A percentile compares a stretch with the other conserved stretches of the same genome.
Evolutionary conservation across 1,140 invertebrate genomes (phyloP).

Genomic region (Dinoponera quadriceps): DNA sequence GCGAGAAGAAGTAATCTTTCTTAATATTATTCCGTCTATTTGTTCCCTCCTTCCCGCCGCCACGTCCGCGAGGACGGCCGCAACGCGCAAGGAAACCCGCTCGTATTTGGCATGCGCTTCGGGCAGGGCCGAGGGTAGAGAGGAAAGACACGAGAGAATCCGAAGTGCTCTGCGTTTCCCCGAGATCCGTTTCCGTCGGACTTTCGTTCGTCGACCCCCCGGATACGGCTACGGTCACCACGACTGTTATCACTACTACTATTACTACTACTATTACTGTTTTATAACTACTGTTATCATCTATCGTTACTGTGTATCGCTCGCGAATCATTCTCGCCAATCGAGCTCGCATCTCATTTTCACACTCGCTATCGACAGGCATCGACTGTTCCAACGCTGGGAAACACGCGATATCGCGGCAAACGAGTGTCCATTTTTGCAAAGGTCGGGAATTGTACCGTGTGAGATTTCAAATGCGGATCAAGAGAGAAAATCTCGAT

Average conservation of each 20-base stretch:
- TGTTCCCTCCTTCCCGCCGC: too few relatives aligned
- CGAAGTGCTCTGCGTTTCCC: constrained; percentile 9
- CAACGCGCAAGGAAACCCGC: neutral
- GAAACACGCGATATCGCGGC: neutral
- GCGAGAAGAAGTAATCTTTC: too few relatives aligned
- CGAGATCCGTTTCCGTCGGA: constrained; percentile 31
- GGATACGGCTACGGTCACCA: too few relatives aligned
- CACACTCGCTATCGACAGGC: constrained; percentile 19
- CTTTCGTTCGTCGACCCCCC: constrained; percentile 51
- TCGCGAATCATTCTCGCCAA: constrained; percentile 29
- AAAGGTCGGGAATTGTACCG: too few relatives aligned
- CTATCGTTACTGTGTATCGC: neutral
- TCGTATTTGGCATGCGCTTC: constrained; percentile 54
- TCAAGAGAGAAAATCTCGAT: neutral
- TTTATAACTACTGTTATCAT: too few relatives aligned
- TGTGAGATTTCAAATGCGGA: neutral
- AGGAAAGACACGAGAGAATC: neutral
- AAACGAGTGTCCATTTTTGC: too few relatives aligned
- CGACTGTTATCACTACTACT: neutral
- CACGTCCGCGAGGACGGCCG: too few relatives aligned
- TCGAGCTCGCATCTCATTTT: constrained; percentile 37
- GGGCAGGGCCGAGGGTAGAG: constrained; percentile 39
- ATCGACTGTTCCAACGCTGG: neutral
- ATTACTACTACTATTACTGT: neutral
- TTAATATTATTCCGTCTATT: too few relatives aligned